These are phyloP conservation scores for Rhinichthys klamathensis DNA, from an alignment of 2,113 vertebrate genomes.

Conservation along the genomic window DNA sequence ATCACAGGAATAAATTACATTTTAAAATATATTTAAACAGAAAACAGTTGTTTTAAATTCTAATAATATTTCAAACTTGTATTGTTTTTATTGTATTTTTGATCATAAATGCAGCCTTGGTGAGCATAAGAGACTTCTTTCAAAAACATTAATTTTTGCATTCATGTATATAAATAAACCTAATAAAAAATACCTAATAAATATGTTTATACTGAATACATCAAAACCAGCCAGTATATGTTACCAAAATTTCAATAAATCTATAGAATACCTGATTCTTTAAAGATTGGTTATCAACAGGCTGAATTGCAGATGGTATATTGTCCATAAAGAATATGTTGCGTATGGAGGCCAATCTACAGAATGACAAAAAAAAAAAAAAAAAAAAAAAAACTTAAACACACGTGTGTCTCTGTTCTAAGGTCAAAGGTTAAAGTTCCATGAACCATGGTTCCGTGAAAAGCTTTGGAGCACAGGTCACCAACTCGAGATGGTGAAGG, in stretches of 20 bases:
- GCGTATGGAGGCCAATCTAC: slow-evolving; percentile 18
- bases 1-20: no score
- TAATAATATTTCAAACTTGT: no score
- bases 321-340: neutral
- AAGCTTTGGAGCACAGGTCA: slow-evolving; percentile 74
- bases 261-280: neutral
- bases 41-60: no score
- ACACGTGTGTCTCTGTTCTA: slow-evolving; percentile 56
- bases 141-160: neutral
- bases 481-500: slow-evolving; percentile 58
- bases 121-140: no score
- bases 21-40: no score
- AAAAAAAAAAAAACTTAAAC: slow-evolving; percentile 28
- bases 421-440: slow-evolving; percentile 73
- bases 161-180: neutral
- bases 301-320: neutral
- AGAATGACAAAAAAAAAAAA: slow-evolving; percentile 25
- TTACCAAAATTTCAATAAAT: neutral
- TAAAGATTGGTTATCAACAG: slow-evolving; percentile 30
- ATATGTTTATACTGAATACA: neutral
- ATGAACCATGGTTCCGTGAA: slow-evolving; percentile 72
- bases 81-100: no score
- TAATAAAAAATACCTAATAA: neutral
- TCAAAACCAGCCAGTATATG: no score
- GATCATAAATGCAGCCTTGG: no score